These are phyloP conservation scores for Armadillidium nasatum DNA, from an alignment of 1,140 invertebrate species.

Conservation along the genomic window DNA sequence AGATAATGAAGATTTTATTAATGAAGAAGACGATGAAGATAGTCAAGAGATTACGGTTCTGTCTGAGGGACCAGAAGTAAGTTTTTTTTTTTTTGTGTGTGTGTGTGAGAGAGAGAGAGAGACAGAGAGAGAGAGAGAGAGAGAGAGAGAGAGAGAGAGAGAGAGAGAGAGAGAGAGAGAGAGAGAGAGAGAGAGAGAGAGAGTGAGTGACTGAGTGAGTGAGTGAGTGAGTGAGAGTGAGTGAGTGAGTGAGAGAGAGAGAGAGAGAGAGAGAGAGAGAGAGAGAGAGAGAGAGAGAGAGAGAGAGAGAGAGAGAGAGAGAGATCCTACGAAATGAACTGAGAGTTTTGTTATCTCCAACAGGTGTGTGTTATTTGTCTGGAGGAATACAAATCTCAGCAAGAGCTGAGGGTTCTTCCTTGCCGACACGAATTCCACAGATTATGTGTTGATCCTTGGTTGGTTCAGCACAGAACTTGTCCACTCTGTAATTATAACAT, in stretches of 20 bases:
- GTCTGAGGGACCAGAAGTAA: neutral
- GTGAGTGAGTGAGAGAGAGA: too few relatives aligned
- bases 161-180: too few relatives aligned
- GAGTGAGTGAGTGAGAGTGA: too few relatives aligned
- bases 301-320: too few relatives aligned
- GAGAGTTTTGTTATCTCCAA: too few relatives aligned
- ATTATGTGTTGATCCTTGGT: slow-evolving; percentile 60
- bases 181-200: too few relatives aligned
- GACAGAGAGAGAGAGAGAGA: neutral
- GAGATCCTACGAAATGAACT: too few relatives aligned
- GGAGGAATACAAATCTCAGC: slow-evolving; percentile 49
- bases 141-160: too few relatives aligned
- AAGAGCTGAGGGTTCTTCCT: slow-evolving; percentile 47
- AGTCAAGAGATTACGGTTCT: neutral
- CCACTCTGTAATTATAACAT: slow-evolving; percentile 57
- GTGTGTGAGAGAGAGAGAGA: too few relatives aligned
- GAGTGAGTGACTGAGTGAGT: too few relatives aligned
- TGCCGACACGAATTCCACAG: slow-evolving; percentile 60
- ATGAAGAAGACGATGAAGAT: neutral
- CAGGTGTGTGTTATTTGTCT: slow-evolving; percentile 45
- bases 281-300: too few relatives aligned
- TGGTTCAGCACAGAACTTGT: slow-evolving; percentile 58
- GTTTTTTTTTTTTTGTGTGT: neutral
- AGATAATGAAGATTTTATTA: neutral
- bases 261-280: too few relatives aligned